Evolutionary conservation across 2,113 vertebrate genomes (phyloP), one percentile per base, ranked within the genome.

Genomic region (Pyxicephalus adspersus): DNA sequence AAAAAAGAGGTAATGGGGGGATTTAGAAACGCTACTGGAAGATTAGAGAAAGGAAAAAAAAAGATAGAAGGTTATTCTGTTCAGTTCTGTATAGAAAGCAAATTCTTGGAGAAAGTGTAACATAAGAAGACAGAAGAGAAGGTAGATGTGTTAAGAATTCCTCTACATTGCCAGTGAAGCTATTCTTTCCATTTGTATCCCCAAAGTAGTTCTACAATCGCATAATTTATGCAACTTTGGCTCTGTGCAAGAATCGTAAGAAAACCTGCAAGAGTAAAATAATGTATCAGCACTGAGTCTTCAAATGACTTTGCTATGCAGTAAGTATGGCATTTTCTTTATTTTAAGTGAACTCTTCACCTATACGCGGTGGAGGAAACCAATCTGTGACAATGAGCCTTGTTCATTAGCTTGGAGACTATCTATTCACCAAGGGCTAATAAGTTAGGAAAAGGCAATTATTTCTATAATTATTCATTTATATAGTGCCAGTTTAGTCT

Each of bases 1-100:
- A 73, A 70, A 45, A 81, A 74, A 55, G 61, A 74, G n/a, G 61
- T 75, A 75, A 82, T 75, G 52, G 11, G 64, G 67, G 68, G 17
- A 74, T 82, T 82, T 65, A 45, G 25, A 55, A 57, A 57, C 54
- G 15, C 45, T 65, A 54, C 17, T 13, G 57, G 19, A 17, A 38
- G 64, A 82, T 75, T 63, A 75, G 63, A 57, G n/a, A n/a, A n/a
- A n/a, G n/a, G n/a, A 66, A 38, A 11, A 26, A 54, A 54, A 63
- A 55, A 23, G 64, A 34, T 15, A 60, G 22, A 45, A 58, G 64
- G 76, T 74, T 60, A 58, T 6, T 45, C 26, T 26, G 22, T 52
- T 17, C 38, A 52, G 38, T 65, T 67, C 55, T 73, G 28, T 64
- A 73, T 54, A 64, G 19, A 38, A 67, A 50, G 64, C 38, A 74